Evolutionary conservation across 2,797 vertebrate genomes (phyloP), one percentile per base, ranked within the genome.

Genomic region (Sebastiscus tertius): DNA sequence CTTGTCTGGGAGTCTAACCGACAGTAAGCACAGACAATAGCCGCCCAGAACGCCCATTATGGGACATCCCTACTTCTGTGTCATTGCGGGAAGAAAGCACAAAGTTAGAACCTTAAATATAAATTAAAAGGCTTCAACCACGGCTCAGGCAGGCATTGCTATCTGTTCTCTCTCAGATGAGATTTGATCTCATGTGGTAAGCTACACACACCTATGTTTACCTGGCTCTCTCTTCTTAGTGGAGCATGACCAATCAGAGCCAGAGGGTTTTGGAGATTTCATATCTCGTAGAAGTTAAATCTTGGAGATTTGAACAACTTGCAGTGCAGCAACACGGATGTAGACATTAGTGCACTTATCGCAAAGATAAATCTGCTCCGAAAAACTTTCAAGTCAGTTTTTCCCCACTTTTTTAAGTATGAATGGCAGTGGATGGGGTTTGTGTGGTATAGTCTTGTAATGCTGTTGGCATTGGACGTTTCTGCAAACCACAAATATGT

Each of bases 231-330:
- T 71, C 75, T 46, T 89, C 72, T 82, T 69, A 81, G 74, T 70
- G 56, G 79, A 88, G 87, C 80, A 31, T 84, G 72, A 84, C 89
- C 76, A 87, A 91, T 88, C 82, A 61, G 33, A 77, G 76, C 80
- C 56, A 2, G 72, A 56, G 82, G 90, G 34, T 33, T 75, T 59
- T 9, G 16, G 56, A 84, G 85, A 87, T 89, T 75, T 83, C 49
- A 42, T 73, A 87, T 88, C 81, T 79, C 18, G 4, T 0, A 20
- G 24, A 67, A 67, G 33, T 65, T 83, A 64, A 36, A 79, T 77
- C 69, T 83, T 36, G 10, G 46, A 87, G 61, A 83, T 86, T 61
- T 84, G 8, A 77, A 68, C 54, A 79, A 77, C 52, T 49, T 71
- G 73, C 27, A 24, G 20, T 9, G 18, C 56, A 79, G 36, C 14